A percentile compares a stretch with the other conserved stretches of the same genome.
These are phyloP conservation scores for Chlamydotis undulata DNA, from an alignment of 2,113 vertebrate species.

Conservation along the genomic window DNA sequence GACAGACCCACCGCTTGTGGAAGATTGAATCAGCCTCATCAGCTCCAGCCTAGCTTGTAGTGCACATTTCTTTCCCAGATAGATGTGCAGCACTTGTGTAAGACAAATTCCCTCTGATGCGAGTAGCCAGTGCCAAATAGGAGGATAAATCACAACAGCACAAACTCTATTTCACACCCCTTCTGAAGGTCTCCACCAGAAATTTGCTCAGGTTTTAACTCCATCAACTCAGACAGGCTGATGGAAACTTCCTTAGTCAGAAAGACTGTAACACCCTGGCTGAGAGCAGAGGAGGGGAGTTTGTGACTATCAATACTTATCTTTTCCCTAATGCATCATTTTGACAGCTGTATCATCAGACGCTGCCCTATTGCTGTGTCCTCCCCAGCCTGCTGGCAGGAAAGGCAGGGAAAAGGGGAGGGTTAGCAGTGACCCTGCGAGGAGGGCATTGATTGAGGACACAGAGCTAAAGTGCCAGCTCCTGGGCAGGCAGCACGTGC, in stretches of 20 bases:
- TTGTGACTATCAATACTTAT: background rate
- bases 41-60: background rate
- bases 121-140: background rate
- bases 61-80: background rate
- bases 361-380: background rate
- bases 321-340: background rate
- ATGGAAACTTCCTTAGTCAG: background rate
- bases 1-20: background rate
- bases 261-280: background rate
- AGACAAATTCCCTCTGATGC: background rate
- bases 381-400: background rate
- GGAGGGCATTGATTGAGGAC: background rate
- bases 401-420: background rate
- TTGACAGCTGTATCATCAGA: background rate
- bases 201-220: background rate
- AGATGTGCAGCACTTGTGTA: background rate
- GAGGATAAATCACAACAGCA: background rate
- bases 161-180: background rate
- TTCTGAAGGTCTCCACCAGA: background rate
- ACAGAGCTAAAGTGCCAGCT: background rate
- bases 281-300: background rate
- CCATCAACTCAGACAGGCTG: background rate
- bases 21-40: background rate
- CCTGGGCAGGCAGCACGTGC: accelerated
- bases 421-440: background rate